These are phyloP conservation scores for Cephalotes varians DNA, from an alignment of 2,888 invertebrate genomes.

Conservation along the genomic window DNA sequence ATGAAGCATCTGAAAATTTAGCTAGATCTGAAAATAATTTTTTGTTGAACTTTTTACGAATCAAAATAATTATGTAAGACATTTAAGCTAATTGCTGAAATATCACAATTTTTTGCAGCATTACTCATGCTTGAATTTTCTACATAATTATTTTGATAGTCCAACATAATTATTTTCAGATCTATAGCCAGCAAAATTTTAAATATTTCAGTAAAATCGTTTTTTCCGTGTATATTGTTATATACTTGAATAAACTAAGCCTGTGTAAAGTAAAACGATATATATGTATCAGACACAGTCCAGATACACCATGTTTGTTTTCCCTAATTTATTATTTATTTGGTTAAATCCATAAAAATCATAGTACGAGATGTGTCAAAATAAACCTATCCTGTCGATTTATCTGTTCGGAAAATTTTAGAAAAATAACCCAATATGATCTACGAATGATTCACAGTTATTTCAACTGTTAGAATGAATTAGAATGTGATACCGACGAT, in stretches of 20 bases:
- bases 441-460: neutral
- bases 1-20: no score
- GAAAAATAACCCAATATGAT: neutral
- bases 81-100: no score
- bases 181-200: no score
- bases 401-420: neutral
- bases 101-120: no score
- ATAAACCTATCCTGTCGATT: neutral
- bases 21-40: no score
- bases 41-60: no score
- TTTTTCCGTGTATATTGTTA: neutral
- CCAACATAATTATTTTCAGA: no score
- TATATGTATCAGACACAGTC: neutral
- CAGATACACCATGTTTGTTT: neutral
- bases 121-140: no score
- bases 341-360: neutral
- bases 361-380: neutral
- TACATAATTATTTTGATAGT: no score
- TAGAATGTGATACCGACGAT: constrained; percentile 17
- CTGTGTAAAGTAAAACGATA: neutral
- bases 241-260: neutral
- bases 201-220: no score
- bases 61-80: no score
- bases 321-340: neutral
- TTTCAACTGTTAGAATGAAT: constrained; percentile 20